phyloP scores from a whole-genome alignment of 2,113 vertebrate genomes.

The Labeo catla region DNA sequence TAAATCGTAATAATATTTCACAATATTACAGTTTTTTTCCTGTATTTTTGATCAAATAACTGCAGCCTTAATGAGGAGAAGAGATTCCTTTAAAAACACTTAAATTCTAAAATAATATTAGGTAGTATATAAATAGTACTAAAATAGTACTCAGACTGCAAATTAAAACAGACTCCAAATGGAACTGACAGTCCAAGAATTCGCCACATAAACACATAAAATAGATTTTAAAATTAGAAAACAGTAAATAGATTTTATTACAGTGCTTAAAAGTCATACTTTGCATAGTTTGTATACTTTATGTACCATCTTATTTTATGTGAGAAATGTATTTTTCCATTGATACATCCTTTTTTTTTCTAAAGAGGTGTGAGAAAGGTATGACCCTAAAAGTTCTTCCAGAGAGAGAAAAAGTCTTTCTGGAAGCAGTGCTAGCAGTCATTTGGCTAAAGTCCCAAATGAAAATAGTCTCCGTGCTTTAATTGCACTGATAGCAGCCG shows the following conservation, averaged over 20 bases:
- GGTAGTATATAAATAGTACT: too few relatives aligned
- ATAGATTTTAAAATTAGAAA: too few relatives aligned
- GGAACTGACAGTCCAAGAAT: too few relatives aligned
- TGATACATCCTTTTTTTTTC: not conserved
- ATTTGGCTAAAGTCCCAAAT: constrained; percentile 40
- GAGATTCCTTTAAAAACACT: too few relatives aligned
- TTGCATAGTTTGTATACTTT: not conserved
- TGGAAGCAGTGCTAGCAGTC: not conserved
- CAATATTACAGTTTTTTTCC: too few relatives aligned
- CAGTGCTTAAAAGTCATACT: not conserved
- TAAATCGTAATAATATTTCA: too few relatives aligned
- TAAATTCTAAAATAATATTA: too few relatives aligned
- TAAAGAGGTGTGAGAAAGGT: not conserved
- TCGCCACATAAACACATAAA: too few relatives aligned
- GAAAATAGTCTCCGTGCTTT: constrained; percentile 26
- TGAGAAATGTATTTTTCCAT: not conserved
- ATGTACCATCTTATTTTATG: not conserved
- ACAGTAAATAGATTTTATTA: not conserved
- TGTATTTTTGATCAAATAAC: too few relatives aligned
- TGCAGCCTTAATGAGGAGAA: too few relatives aligned
- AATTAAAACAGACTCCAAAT: too few relatives aligned
- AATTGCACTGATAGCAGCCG: constrained; percentile 24
- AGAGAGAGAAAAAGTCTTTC: constrained; percentile 11
- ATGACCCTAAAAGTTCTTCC: constrained; percentile 3
- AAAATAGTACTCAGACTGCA: too few relatives aligned